A percentile compares a stretch with the other conserved stretches of the same genome.
These are phyloP conservation scores for Sebastes goodei DNA, from an alignment of 2,797 vertebrate genomes.

Conservation along the genomic window DNA sequence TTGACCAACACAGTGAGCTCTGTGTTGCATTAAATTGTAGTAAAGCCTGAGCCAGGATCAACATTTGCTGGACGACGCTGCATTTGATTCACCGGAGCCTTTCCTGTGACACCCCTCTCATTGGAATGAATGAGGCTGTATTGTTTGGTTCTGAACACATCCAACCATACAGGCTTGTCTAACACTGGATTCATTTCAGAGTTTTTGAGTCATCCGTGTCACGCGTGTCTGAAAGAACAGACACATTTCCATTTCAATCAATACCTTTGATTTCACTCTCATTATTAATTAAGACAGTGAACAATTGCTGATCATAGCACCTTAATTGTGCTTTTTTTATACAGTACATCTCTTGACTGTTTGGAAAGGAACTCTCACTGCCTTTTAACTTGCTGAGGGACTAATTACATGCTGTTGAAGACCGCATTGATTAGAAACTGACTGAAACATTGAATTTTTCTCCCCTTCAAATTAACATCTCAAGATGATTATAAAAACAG, in stretches of 20 bases:
- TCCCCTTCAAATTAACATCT: conserved; percentile 11
- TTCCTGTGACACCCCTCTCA: neutral
- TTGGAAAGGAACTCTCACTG: conserved; percentile 11
- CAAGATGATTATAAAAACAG: conserved; percentile 23
- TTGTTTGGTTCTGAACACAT: neutral
- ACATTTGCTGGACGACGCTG: neutral
- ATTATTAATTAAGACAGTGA: neutral
- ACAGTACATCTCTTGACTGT: neutral
- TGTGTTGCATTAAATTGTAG: neutral
- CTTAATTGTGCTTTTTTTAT: neutral
- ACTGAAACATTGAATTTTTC: neutral
- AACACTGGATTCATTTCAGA: neutral
- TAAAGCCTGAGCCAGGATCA: neutral
- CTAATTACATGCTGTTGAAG: conserved; percentile 28
- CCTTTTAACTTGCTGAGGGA: conserved; percentile 8
- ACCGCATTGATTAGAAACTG: conserved; percentile 20
- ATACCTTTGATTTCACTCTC: neutral
- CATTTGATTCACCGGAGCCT: neutral
- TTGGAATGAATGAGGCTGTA: neutral
- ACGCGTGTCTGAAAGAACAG: neutral
- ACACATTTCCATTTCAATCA: neutral
- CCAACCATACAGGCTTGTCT: neutral
- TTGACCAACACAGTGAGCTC: neutral
- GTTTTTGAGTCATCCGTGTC: neutral
- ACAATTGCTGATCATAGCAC: neutral